These are phyloP conservation scores for Eclectus roratus DNA, from an alignment of 2,113 vertebrate genomes.

Conservation along the genomic window DNA sequence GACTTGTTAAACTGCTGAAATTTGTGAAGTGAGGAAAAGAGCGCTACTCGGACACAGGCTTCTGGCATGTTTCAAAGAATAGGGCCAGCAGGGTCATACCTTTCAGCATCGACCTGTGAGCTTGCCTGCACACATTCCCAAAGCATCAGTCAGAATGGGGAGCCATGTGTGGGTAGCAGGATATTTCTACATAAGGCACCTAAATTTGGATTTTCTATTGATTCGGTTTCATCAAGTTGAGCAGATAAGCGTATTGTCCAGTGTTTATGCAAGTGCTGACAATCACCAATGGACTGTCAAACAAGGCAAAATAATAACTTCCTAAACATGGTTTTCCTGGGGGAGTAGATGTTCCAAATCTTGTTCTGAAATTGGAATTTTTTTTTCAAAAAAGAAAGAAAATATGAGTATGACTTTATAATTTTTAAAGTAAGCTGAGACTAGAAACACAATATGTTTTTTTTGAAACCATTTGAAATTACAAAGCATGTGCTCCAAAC, in stretches of 20 bases:
- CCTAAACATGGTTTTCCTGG: neutral
- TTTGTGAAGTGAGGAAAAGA: constrained; percentile 38
- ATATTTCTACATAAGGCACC: constrained; percentile 10
- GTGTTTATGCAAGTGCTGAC: neutral
- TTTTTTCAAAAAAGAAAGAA: neutral
- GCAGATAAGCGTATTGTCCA: neutral
- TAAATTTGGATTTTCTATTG: constrained; percentile 50
- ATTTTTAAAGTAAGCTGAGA: neutral
- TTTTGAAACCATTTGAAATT: neutral
- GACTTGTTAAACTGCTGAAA: constrained; percentile 63
- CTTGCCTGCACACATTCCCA: constrained; percentile 18
- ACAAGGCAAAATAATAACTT: neutral
- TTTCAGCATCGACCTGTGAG: constrained; percentile 24
- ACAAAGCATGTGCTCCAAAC: neutral
- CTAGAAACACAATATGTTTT: neutral
- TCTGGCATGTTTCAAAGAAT: constrained; percentile 65
- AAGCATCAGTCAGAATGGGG: constrained; percentile 22
- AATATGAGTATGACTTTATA: neutral
- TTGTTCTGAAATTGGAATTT: neutral
- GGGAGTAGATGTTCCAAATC: neutral
- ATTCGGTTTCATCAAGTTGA: neutral
- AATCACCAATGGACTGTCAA: neutral
- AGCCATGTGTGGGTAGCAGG: neutral
- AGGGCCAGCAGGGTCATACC: constrained; percentile 49
- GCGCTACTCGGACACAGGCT: constrained; percentile 12